These are phyloP conservation scores for Charanyca ferruginea DNA, from an alignment of 2,888 invertebrate genomes.

Conservation along the genomic window DNA sequence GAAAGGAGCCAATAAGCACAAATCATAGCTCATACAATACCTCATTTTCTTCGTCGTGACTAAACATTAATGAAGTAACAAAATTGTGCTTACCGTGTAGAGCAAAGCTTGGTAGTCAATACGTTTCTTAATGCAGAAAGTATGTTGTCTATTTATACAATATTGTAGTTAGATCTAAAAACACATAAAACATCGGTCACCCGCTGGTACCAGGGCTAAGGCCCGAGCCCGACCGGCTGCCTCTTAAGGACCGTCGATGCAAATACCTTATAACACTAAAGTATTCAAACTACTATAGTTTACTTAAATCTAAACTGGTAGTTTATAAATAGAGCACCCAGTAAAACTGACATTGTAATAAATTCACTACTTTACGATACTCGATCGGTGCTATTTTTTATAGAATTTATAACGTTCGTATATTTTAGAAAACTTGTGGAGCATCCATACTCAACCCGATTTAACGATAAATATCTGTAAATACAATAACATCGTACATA, in stretches of 20 bases:
- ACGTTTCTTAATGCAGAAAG: constrained; percentile 17
- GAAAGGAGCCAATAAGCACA: constrained; percentile 17
- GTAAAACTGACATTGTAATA: constrained; percentile 70
- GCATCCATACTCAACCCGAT: constrained; percentile 35
- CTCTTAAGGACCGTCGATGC: constrained; percentile 58
- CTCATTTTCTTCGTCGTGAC: constrained; percentile 42
- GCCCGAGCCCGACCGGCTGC: constrained; percentile 41
- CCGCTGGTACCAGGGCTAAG: constrained; percentile 53
- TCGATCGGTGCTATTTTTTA: constrained; percentile 61
- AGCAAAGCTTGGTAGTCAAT: constrained; percentile 19
- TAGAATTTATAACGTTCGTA: constrained; percentile 30
- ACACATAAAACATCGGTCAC: constrained; percentile 62
- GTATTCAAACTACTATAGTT: constrained; percentile 67
- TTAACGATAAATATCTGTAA: constrained; percentile 43
- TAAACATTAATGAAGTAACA: constrained; percentile 23
- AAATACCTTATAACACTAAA: constrained; percentile 66
- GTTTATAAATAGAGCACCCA: constrained; percentile 73
- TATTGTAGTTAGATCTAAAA: constrained; percentile 54
- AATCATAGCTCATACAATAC: constrained; percentile 27
- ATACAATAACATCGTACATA: constrained; percentile 39
- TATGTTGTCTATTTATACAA: constrained; percentile 34
- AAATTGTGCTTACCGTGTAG: constrained; percentile 21
- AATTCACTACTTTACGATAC: constrained; percentile 64
- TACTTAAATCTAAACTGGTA: constrained; percentile 70
- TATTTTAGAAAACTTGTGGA: constrained; percentile 39